phyloP scores from a whole-genome alignment of 2,113 vertebrate genomes.

The Vireo altiloquus region DNA sequence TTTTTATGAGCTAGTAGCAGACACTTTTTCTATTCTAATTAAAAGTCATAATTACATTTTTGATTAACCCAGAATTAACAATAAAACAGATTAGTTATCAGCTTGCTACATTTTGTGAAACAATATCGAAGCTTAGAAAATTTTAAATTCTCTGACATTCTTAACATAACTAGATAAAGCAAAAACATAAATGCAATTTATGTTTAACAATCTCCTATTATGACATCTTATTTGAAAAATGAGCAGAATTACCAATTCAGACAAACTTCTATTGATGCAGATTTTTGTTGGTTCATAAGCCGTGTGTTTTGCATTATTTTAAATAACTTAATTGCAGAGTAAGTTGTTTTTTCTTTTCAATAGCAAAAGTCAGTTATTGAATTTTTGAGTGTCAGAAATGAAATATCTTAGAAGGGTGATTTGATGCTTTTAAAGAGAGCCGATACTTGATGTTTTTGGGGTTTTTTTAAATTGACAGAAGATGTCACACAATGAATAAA shows the following conservation, averaged over 20 bases:
- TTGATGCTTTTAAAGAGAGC: not conserved
- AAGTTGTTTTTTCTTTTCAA: not conserved
- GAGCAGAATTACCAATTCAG: constrained; percentile 10
- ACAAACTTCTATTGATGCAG: not conserved
- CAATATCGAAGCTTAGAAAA: not conserved
- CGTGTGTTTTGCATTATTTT: not conserved
- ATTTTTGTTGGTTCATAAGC: not conserved
- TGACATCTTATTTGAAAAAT: constrained; percentile 31
- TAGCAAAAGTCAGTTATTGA: not conserved
- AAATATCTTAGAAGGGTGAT: not conserved
- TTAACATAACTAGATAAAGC: constrained; percentile 12
- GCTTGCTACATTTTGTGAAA: constrained; percentile 29
- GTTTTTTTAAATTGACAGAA: not conserved
- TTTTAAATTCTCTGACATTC: constrained; percentile 11
- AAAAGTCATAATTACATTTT: constrained; percentile 62
- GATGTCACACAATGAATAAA: not conserved
- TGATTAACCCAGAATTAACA: constrained; percentile 57
- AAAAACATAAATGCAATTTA: constrained; percentile 34
- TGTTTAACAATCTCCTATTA: not conserved
- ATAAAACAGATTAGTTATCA: constrained; percentile 58
- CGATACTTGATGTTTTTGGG: not conserved
- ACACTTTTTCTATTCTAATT: constrained; percentile 57
- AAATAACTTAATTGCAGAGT: not conserved
- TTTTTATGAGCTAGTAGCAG: constrained; percentile 27
- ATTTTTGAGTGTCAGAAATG: not conserved